Conservation (phyloP, 2,797 vertebrate genomes). For the Halcyon badia region DNA sequence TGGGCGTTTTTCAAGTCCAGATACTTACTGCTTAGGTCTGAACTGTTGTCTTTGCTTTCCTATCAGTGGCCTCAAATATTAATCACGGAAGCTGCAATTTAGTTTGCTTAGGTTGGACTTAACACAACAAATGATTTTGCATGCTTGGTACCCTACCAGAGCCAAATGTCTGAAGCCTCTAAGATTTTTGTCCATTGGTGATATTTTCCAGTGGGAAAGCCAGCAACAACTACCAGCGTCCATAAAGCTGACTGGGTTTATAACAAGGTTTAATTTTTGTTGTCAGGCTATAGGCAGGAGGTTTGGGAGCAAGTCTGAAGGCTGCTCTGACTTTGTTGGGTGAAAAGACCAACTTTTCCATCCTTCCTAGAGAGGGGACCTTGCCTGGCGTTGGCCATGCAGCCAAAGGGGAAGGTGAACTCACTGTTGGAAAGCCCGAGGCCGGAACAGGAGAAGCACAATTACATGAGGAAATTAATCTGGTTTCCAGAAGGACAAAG, state of each 20-base stretch:
- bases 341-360: not conserved
- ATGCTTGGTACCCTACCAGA: not conserved
- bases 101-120: constrained; percentile 24
- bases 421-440: not conserved
- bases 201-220: constrained; percentile 41
- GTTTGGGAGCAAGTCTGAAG: not conserved
- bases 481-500: not conserved
- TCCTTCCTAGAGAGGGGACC: not conserved
- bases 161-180: not conserved
- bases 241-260: not conserved
- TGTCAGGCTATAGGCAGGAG: not conserved
- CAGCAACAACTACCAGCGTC: constrained; percentile 4
- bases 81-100: constrained; percentile 10
- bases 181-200: not conserved
- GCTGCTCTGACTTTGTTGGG: not conserved
- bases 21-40: not conserved
- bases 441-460: not conserved
- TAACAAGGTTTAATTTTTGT: not conserved
- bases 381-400: not conserved
- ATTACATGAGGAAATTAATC: constrained; percentile 8
- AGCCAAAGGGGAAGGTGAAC: not conserved
- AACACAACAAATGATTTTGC: not conserved
- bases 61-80: constrained; percentile 18
- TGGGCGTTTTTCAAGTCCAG: constrained; percentile 5
- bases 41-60: constrained; percentile 33